phyloP scores from a whole-genome alignment of 2,797 vertebrate species.

The Malurus leucopterus region DNA sequence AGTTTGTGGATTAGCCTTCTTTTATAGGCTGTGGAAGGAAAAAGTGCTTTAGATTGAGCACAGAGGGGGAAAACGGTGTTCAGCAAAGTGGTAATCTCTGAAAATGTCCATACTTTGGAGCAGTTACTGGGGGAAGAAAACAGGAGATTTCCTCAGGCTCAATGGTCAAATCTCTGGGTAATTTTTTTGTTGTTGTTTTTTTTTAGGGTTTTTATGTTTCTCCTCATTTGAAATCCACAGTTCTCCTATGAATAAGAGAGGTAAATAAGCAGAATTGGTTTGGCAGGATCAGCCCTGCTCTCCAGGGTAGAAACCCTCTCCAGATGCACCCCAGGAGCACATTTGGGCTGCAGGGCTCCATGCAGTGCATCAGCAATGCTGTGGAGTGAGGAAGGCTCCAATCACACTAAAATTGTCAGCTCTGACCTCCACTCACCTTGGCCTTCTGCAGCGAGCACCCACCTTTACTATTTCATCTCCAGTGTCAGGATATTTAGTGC shows the following conservation, averaged over 20 bases:
- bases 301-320: neutral
- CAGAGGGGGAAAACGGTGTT: neutral
- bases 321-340: neutral
- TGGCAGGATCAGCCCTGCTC: neutral
- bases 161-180: neutral
- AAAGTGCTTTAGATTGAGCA: neutral
- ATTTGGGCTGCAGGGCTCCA: rapidly evolving
- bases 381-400: neutral
- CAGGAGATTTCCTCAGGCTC: neutral
- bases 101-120: neutral
- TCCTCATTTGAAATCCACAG: neutral
- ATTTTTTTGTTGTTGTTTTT: neutral
- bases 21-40: neutral
- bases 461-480: neutral
- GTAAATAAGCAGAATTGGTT: neutral
- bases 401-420: neutral
- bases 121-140: neutral
- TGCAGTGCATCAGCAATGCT: neutral
- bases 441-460: neutral
- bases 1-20: neutral
- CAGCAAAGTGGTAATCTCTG: slow-evolving; percentile 6
- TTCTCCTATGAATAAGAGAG: neutral
- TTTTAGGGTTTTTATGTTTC: neutral
- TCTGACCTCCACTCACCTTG: neutral
- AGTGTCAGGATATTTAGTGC: neutral